Conservation (phyloP, 1,140 invertebrate species). For the Drosophila albomicans region DNA sequence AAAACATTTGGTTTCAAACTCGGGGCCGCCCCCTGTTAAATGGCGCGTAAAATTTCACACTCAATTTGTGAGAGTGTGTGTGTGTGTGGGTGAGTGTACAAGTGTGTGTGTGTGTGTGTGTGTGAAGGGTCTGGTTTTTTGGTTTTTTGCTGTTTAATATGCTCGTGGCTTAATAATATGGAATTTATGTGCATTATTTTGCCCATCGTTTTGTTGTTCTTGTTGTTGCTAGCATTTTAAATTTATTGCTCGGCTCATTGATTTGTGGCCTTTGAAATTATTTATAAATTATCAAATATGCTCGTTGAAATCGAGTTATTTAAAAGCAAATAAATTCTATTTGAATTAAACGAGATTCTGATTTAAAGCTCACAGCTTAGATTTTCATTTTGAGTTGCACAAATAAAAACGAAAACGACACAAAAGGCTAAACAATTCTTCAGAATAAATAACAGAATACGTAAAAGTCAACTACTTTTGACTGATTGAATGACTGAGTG, state of each 20-base stretch:
- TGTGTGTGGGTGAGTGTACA: constrained; percentile 11
- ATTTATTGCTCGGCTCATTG: constrained; percentile 58
- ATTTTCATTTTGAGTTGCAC: background rate
- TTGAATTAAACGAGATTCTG: constrained; percentile 6
- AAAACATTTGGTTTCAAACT: constrained; percentile 28
- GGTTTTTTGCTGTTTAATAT: constrained; percentile 48
- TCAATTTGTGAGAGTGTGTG: constrained; percentile 61
- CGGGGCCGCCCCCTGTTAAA: constrained; percentile 56
- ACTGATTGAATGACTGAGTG: background rate
- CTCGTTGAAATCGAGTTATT: constrained; percentile 19
- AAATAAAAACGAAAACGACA: background rate
- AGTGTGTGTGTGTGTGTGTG: constrained; percentile 14
- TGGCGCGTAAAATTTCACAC: constrained; percentile 79
- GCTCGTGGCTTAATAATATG: constrained; percentile 69
- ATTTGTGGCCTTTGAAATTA: constrained; percentile 22
- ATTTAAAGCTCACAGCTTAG: constrained; percentile 12
- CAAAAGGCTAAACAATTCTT: constrained; percentile 30
- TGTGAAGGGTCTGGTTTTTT: constrained; percentile 40
- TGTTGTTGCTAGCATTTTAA: constrained; percentile 20
- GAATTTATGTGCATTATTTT: constrained; percentile 70
- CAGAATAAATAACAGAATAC: constrained; percentile 6
- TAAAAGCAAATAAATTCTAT: constrained; percentile 8
- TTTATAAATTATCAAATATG: constrained; percentile 32
- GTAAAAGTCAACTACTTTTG: constrained; percentile 20
- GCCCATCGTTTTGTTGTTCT: background rate